Percentiles rank a stretch among this genome's conserved stretches.
Evolutionary conservation across 2,888 invertebrate genomes (phyloP).

Genomic region (Acleris sparsana): DNA sequence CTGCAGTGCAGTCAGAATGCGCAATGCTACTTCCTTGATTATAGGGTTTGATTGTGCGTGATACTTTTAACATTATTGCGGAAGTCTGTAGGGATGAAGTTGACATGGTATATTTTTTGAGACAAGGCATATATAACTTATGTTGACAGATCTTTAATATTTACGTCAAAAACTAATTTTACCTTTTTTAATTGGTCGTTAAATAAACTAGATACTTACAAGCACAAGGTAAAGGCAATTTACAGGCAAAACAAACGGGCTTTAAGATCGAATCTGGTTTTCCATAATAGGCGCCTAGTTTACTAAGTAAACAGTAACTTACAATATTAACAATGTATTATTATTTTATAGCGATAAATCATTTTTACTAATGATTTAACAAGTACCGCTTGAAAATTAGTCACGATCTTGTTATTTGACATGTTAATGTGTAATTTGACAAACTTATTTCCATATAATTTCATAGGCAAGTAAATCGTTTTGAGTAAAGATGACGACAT

Average conservation of each 20-base stretch:
- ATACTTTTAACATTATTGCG: neutral
- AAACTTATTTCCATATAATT: constrained; percentile 7
- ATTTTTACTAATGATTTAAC: constrained; percentile 52
- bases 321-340: constrained; percentile 44
- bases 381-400: constrained; percentile 46
- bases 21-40: constrained; percentile 28
- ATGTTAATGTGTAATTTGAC: constrained; percentile 12
- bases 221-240: constrained; percentile 12
- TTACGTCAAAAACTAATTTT: no score
- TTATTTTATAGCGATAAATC: constrained; percentile 52
- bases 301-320: constrained; percentile 47
- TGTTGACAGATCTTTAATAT: no score
- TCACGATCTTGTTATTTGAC: constrained; percentile 48
- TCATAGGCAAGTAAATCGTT: constrained; percentile 1
- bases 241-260: constrained; percentile 23
- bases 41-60: constrained; percentile 11
- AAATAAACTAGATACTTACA: neutral
- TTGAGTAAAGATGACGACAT: neutral
- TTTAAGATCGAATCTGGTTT: constrained; percentile 28
- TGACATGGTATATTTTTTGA: no score
- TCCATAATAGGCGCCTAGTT: constrained; percentile 39
- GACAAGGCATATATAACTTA: no score
- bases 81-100: no score
- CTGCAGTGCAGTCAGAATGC: constrained; percentile 26
- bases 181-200: no score